Percentiles rank a stretch among this genome's conserved stretches.
Conservation (phyloP, 2,113 vertebrate species). For the Rhipidura dahli region DNA sequence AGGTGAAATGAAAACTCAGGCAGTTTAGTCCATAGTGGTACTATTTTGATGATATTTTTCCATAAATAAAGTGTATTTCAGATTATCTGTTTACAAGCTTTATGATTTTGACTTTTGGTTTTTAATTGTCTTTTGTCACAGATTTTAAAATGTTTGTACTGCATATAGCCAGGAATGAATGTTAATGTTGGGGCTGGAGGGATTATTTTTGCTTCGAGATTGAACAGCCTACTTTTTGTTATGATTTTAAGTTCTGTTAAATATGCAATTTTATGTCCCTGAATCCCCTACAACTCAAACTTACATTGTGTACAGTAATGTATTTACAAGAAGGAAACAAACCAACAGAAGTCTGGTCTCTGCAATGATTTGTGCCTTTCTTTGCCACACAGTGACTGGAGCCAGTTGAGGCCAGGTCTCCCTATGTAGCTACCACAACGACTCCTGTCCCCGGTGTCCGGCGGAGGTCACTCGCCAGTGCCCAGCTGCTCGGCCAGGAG, state of each 20-base stretch:
- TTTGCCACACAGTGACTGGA: constrained; percentile 77
- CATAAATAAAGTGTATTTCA: constrained; percentile 85
- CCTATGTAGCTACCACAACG: constrained; percentile 63
- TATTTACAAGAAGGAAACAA: constrained; percentile 71
- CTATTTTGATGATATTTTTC: constrained; percentile 87
- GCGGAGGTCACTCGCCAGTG: constrained; percentile 58
- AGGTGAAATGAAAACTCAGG: constrained; percentile 80
- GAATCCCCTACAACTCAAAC: constrained; percentile 41
- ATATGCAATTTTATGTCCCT: constrained; percentile 77
- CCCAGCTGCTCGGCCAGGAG: constrained; percentile 40
- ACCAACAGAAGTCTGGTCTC: constrained; percentile 73
- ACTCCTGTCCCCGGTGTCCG: constrained; percentile 32
- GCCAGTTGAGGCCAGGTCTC: constrained; percentile 67
- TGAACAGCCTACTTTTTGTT: constrained; percentile 65
- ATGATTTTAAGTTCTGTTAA: constrained; percentile 70
- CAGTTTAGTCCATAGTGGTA: constrained; percentile 85
- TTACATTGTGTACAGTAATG: constrained; percentile 67
- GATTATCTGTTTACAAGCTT: constrained; percentile 84
- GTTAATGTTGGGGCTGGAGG: constrained; percentile 59
- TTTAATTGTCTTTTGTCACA: constrained; percentile 78
- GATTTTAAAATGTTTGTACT: constrained; percentile 77
- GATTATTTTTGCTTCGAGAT: constrained; percentile 66
- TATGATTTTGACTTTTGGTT: constrained; percentile 84
- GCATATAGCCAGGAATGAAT: constrained; percentile 70
- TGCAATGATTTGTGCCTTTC: constrained; percentile 83